Evolutionary conservation across 2,888 invertebrate species (phyloP).

Genomic region (Colostygia pectinataria): DNA sequence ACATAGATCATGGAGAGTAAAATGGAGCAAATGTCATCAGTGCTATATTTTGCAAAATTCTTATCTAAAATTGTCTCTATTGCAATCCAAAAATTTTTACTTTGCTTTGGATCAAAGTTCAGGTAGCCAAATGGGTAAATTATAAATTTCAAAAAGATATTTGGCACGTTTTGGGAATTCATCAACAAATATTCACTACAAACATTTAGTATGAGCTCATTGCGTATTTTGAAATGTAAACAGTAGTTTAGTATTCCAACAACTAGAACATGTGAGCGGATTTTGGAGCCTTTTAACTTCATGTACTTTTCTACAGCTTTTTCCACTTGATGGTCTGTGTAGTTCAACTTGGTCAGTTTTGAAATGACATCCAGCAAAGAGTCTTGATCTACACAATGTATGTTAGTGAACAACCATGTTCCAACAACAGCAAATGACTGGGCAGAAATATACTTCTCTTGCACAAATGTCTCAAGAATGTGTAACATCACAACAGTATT

Average conservation of each 20-base stretch:
- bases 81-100: slow-evolving; percentile 80
- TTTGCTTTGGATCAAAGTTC: slow-evolving; percentile 77
- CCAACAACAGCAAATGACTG: slow-evolving; percentile 67
- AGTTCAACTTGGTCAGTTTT: slow-evolving; percentile 79
- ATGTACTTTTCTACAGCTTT: slow-evolving; percentile 85
- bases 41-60: slow-evolving; percentile 81
- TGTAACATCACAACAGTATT: slow-evolving; percentile 70
- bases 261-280: slow-evolving; percentile 80
- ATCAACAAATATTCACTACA: slow-evolving; percentile 82
- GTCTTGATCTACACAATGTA: slow-evolving; percentile 83
- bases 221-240: slow-evolving; percentile 81
- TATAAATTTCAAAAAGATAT: slow-evolving; percentile 80
- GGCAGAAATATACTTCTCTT: slow-evolving; percentile 65
- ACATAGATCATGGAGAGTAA: slow-evolving; percentile 85
- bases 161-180: slow-evolving; percentile 71
- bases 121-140: slow-evolving; percentile 85
- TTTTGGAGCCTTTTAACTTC: slow-evolving; percentile 73
- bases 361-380: slow-evolving; percentile 79
- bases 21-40: slow-evolving; percentile 83
- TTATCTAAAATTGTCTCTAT: slow-evolving; percentile 79
- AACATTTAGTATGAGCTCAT: slow-evolving; percentile 80
- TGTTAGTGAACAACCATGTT: slow-evolving; percentile 84
- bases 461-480: slow-evolving; percentile 68
- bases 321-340: slow-evolving; percentile 81
- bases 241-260: slow-evolving; percentile 85